Evolutionary conservation across 1,140 invertebrate genomes (phyloP), one percentile per base, ranked within the genome.

Genomic region (Rhyacophila brunnea): DNA sequence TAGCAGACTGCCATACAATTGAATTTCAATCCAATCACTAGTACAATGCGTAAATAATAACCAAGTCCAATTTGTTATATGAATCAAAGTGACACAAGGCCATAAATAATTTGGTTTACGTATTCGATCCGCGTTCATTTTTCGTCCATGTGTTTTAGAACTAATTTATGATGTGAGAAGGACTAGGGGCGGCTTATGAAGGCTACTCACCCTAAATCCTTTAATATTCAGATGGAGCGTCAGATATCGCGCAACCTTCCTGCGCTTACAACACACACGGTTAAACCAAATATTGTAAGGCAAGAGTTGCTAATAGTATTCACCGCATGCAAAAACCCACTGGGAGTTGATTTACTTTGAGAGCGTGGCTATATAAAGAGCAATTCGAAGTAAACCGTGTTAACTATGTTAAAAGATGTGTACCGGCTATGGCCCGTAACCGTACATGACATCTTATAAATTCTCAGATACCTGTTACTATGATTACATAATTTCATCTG

Each of bases 281-380:
- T 36, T 36, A 54, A 38, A 46, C 42, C 44, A 51, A 52, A 60
- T 60, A 53, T 48, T 54, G 50, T 32, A 35, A 60, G 50, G 58
- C 58, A 48, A 55, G 45, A 40, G 28, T 49, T 23, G 46, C 59
- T 61, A 55, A 61, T 61, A 61, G 51, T 61, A 61, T 61, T 61
- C 59, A 45, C 59, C 51, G 36, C 59, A 44, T 49, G 51, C 52
- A 61, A 55, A 55, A 61, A 55, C 59, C 59, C 59, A 35, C 59
- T 50, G 59, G 59, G 59, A 61, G 46, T 61, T 61, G 51, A 61
- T 61, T 61, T 55, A 61, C 51, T 61, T 61, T 34, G 59, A 61
- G 46, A 55, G 44, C 40, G 36, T 43, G 51, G 50, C 57, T 23
- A 38, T 17, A 6, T 45, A 52, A 44, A 51, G 36, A 44, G 45